phyloP scores from a whole-genome alignment of 2,888 invertebrate species.

The Selenia dentaria region DNA sequence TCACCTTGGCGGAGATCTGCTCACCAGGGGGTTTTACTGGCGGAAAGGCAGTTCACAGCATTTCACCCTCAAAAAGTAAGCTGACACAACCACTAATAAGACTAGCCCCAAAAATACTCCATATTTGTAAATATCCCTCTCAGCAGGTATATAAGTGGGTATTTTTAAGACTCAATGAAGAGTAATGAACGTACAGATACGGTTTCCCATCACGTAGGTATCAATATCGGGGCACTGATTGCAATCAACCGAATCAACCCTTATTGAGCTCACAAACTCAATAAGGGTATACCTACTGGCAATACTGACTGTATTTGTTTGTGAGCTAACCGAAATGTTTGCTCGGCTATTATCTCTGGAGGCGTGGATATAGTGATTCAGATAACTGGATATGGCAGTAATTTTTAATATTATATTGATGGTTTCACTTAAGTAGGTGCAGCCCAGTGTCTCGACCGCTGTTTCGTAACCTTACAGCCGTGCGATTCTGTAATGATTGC shows the following conservation, averaged over 20 bases:
- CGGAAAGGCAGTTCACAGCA: too few relatives aligned
- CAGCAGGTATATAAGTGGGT: constrained; percentile 14
- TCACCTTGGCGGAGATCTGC: too few relatives aligned
- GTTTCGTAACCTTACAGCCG: too few relatives aligned
- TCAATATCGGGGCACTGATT: constrained; percentile 58
- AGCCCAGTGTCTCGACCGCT: too few relatives aligned
- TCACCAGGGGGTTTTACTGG: too few relatives aligned
- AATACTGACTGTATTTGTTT: constrained; percentile 55
- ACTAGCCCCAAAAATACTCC: too few relatives aligned
- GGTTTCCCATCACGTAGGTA: constrained; percentile 24
- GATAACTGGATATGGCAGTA: constrained; percentile 37
- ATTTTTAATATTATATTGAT: too few relatives aligned
- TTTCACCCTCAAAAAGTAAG: too few relatives aligned
- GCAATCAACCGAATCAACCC: constrained; percentile 75
- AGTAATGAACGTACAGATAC: constrained; percentile 21
- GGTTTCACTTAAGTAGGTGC: too few relatives aligned
- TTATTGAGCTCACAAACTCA: constrained; percentile 80
- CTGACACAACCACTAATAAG: too few relatives aligned
- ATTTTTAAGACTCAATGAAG: constrained; percentile 23
- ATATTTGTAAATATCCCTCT: constrained; percentile 1
- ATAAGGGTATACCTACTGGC: constrained; percentile 43
- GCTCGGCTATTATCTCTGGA: constrained; percentile 60
- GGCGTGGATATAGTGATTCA: constrained; percentile 12
- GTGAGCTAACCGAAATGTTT: constrained; percentile 66
- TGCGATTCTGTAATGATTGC: too few relatives aligned